A percentile compares a stretch with the other conserved stretches of the same genome.
Conservation (phyloP, 1,140 invertebrate genomes). For the Bombyx mandarina region DNA sequence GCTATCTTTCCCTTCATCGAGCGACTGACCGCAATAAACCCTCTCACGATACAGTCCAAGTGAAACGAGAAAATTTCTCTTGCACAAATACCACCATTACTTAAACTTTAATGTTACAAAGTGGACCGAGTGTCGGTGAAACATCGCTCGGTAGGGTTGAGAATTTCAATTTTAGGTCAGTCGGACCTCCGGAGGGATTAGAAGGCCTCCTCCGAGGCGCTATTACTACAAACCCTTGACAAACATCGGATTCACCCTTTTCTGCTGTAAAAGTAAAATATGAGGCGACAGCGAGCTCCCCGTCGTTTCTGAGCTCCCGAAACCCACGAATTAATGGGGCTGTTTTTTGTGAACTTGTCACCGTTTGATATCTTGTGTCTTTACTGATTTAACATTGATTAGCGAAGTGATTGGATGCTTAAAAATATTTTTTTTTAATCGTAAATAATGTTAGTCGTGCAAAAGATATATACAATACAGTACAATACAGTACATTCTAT, state of each 20-base stretch:
- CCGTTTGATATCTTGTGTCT: too few relatives aligned
- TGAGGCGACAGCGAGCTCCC: constrained; percentile 9
- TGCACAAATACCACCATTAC: constrained; percentile 14
- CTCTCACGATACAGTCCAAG: constrained; percentile 8
- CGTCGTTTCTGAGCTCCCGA: constrained; percentile 11
- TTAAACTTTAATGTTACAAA: constrained; percentile 24
- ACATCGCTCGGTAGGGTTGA: constrained; percentile 20
- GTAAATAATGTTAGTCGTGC: too few relatives aligned
- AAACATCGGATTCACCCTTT: constrained; percentile 18
- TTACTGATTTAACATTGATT: too few relatives aligned
- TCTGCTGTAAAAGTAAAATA: constrained; percentile 22
- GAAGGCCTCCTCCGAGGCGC: constrained; percentile 12
- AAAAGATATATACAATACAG: too few relatives aligned
- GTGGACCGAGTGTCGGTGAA: constrained; percentile 15
- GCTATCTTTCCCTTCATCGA: too few relatives aligned
- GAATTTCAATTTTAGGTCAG: constrained; percentile 30
- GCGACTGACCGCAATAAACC: constrained; percentile 16
- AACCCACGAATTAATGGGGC: constrained; percentile 3
- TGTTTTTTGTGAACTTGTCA: neutral
- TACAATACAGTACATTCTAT: too few relatives aligned
- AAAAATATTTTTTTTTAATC: too few relatives aligned
- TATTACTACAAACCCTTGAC: constrained; percentile 17
- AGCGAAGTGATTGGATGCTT: too few relatives aligned
- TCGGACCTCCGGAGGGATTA: constrained; percentile 19
- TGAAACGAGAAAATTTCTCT: constrained; percentile 14